phyloP scores from a whole-genome alignment of 1,140 invertebrate species.

The Cydia splendana region DNA sequence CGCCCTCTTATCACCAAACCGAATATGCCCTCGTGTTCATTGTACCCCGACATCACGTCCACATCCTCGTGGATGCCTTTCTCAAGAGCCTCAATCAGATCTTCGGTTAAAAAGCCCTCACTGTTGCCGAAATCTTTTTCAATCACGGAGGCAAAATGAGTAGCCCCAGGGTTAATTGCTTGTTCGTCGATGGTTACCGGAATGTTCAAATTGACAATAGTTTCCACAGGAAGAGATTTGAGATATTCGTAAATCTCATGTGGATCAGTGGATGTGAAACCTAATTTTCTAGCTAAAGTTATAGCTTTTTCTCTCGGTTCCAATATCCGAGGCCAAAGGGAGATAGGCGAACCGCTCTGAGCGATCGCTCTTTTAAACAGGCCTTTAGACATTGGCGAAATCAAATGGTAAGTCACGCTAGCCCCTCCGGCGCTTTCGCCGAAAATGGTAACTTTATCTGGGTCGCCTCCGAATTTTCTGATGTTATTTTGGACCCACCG shows the following conservation, averaged over 20 bases:
- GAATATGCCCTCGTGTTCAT: constrained; percentile 4
- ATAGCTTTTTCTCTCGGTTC: constrained; percentile 29
- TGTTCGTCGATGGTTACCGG: not conserved
- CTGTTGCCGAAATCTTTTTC: not conserved
- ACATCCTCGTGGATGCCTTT: constrained; percentile 22
- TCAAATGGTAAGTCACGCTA: constrained; percentile 76
- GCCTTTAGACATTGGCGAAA: constrained; percentile 81
- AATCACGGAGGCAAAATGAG: not conserved
- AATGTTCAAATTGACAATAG: not conserved
- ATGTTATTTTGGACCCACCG: constrained; percentile 34
- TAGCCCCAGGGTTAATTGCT: not conserved
- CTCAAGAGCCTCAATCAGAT: not conserved
- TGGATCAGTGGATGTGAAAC: not conserved
- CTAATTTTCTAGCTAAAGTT: constrained; percentile 17
- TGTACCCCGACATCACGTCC: constrained; percentile 20
- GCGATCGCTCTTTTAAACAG: constrained; percentile 48
- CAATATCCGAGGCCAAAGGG: not conserved
- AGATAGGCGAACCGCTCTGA: constrained; percentile 18
- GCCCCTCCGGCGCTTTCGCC: constrained; percentile 83
- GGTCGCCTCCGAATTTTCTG: constrained; percentile 84
- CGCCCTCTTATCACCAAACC: not conserved
- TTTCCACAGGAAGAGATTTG: constrained; percentile 6
- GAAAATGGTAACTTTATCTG: constrained; percentile 85
- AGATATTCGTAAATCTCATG: constrained; percentile 20
- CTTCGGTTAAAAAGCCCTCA: not conserved